Evolutionary conservation across 1,140 invertebrate species (phyloP), one percentile per base, ranked within the genome.

Genomic region (Drosophila tropicalis): DNA sequence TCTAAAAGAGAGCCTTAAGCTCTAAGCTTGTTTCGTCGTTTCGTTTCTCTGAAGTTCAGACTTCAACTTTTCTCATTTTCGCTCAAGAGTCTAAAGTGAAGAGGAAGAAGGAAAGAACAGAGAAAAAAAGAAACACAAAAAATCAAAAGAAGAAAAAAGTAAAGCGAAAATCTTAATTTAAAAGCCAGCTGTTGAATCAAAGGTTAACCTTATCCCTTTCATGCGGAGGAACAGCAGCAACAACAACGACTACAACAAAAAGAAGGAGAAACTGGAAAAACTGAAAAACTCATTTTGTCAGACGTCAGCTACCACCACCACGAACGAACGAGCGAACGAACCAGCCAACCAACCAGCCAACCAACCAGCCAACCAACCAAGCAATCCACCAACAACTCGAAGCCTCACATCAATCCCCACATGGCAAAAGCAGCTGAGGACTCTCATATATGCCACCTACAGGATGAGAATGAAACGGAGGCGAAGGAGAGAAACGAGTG

Each of bases 161-260:
- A 25, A 62, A 54, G 65, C 36, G 40, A 47, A 87, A 87, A 89
- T 87, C 83, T 87, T 87, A 89, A 89, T 89, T 87, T 89, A 87
- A 87, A 83, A 79, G 84, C 84, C 84, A 89, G 84, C 84, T 87
- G 84, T 87, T 89, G 84, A 87, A 87, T 89, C 84, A 87, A 87
- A 87, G 84, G 84, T 87, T 89, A 87, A 87, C 84, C 83, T 81
- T 77, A 71, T 76, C 64, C 64, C 64, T 62, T 63, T 39, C 19
- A 47, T 40, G 34, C 58, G 39, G 44, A 29, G n/a, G 4, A 51
- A 51, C 19, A 41, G 22, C 39, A 62, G 12, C 32, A 60, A 19
- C 15, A 60, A 9, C 32, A 36, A 19, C 61, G 36, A 62, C 66
- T 54, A 40, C 74, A 51, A 74, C 56, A 51, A 36, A 61, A n/a